A percentile compares a stretch with the other conserved stretches of the same genome.
These are phyloP conservation scores for Spea multiplicata DNA, from an alignment of 2,113 vertebrate genomes.

Conservation along the genomic window DNA sequence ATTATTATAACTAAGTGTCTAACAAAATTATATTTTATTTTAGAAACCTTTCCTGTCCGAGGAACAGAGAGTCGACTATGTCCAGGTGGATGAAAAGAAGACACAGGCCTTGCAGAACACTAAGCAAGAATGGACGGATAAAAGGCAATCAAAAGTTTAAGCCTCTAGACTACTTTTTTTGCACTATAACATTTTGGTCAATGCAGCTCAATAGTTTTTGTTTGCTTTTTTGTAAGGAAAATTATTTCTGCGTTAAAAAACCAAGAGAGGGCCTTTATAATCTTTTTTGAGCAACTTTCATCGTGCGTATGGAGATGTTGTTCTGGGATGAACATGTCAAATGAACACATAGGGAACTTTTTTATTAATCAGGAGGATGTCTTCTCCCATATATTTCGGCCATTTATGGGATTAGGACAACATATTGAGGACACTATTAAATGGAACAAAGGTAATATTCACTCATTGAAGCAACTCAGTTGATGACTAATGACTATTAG, in stretches of 20 bases:
- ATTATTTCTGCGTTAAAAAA: conserved; percentile 16
- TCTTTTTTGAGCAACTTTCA: background rate
- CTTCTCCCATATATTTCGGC: background rate
- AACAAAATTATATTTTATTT: conserved; percentile 31
- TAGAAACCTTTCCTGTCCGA: conserved; percentile 88
- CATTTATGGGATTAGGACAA: background rate
- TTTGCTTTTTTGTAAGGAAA: background rate
- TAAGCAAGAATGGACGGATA: conserved; percentile 92
- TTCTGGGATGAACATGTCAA: background rate
- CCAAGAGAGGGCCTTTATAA: conserved; percentile 21
- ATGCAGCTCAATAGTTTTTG: conserved; percentile 50
- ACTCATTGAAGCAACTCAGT: too few species aligned
- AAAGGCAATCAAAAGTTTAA: conserved; percentile 85
- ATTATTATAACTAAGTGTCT: too few species aligned
- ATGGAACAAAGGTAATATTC: background rate
- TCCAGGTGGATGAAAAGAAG: conserved; percentile 93
- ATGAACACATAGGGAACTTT: background rate
- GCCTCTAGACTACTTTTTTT: conserved; percentile 35
- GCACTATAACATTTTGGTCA: conserved; percentile 53
- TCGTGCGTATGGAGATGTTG: background rate
- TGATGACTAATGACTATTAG: too few species aligned
- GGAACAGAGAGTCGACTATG: conserved; percentile 91
- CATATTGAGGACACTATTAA: background rate
- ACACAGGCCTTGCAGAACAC: conserved; percentile 96
- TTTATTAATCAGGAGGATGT: background rate